Evolutionary conservation across 2,888 invertebrate genomes (phyloP), one percentile per base, ranked within the genome.

Genomic region (Axea sp.): DNA sequence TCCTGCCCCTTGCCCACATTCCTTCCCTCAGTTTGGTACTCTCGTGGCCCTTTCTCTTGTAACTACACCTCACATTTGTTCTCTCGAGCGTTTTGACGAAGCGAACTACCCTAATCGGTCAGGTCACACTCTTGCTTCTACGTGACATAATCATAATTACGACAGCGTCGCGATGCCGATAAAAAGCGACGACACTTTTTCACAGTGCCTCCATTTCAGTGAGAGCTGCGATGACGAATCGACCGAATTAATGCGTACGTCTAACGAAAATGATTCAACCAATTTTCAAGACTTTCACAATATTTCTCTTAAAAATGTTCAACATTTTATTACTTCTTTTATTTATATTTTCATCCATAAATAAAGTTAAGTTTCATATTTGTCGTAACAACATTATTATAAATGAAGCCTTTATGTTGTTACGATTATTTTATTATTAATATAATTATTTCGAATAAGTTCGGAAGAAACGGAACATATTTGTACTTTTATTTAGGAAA

Each of bases 141-240:
- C 65, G 57, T 78, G 81, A 81, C 83, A 81, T 83, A 83, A 85
- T 85, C 85, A 81, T 84, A 84, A 85, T 85, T 84, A 82, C 83
- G 49, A 64, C 47, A 28, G 80, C 76, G 72, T 73, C 65, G 62
- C 51, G 68, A 19, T 73, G 73, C 71, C 79, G 82, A 84, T 83
- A 84, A 84, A 83, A 84, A 84, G 79, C 80, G 80, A 75, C 80
- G 78, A 78, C 81, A 78, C 81, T 84, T 83, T 84, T 84, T 84
- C 83, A 83, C 37, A 41, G 68, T 59, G 73, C 72, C 59, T 51
- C 57, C 47, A 62, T 45, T 47, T 73, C 65, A 73, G 65, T 73
- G 65, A 60, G 72, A 35, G 47, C 1, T 15, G 15, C 60, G 59
- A 65, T 65, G 72, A 73, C 72, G 72, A 73, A 73, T 73, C 55